Percentiles rank a stretch among this genome's conserved stretches.
Evolutionary conservation across 2,888 invertebrate genomes (phyloP).

Genomic region (Thymelicus acteon): DNA sequence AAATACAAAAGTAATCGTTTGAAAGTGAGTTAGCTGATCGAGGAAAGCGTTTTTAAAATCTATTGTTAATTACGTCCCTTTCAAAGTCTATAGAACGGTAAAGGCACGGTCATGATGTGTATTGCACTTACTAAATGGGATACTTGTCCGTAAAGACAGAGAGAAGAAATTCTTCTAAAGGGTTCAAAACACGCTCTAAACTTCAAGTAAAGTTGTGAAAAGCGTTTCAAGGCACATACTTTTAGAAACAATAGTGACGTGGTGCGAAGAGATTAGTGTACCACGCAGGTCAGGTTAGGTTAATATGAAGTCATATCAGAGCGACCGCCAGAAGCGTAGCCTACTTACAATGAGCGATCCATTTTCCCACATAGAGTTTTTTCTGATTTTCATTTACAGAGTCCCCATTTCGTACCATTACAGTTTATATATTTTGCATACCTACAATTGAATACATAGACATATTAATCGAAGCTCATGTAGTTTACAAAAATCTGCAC

Average conservation of each 20-base stretch:
- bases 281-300: conserved; percentile 61
- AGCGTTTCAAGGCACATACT: conserved; percentile 85
- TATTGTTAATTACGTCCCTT: conserved; percentile 85
- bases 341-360: conserved; percentile 58
- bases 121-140: conserved; percentile 78
- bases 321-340: conserved; percentile 76
- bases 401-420: conserved; percentile 41
- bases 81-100: conserved; percentile 84
- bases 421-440: conserved; percentile 49
- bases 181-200: conserved; percentile 81
- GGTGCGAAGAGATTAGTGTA: conserved; percentile 64
- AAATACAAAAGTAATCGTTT: conserved; percentile 72
- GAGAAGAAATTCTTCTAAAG: conserved; percentile 80
- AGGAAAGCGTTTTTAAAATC: conserved; percentile 76
- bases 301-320: conserved; percentile 67
- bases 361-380: conserved; percentile 47
- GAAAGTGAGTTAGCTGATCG: conserved; percentile 63
- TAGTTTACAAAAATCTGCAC: conserved; percentile 69
- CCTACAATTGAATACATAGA: conserved; percentile 60
- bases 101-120: conserved; percentile 85
- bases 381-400: conserved; percentile 38
- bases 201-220: conserved; percentile 81
- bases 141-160: conserved; percentile 78
- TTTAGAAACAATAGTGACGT: conserved; percentile 81
- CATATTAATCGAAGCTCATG: conserved; percentile 73